Percentiles rank a stretch among this genome's conserved stretches.
Evolutionary conservation across 2,888 invertebrate species (phyloP).

Genomic region (Coelopa pilipes): DNA sequence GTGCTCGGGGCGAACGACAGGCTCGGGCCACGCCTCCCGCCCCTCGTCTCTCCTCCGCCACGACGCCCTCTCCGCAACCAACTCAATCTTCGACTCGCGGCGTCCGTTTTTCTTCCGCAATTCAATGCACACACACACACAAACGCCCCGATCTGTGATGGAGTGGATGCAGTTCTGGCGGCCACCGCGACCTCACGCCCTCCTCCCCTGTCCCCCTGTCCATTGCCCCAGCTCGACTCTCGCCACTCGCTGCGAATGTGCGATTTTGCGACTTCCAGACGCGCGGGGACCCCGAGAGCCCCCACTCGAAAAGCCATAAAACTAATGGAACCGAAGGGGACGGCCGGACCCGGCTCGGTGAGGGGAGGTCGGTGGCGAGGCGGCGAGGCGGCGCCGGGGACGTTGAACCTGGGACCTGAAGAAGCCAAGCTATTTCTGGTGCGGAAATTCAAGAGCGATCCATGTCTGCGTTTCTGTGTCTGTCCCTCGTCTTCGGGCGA

Average conservation of each 20-base stretch:
- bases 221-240: no score
- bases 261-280: not conserved
- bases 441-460: not conserved
- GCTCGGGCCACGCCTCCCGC: no score
- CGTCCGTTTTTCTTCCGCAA: no score
- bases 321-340: not conserved
- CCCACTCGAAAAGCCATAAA: constrained; percentile 13
- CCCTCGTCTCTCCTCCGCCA: no score
- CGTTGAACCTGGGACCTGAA: no score
- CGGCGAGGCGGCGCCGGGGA: constrained; percentile 1
- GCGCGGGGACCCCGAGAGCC: not conserved
- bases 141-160: no score
- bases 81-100: no score
- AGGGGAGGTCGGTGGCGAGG: not conserved
- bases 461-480: not conserved
- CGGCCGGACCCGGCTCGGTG: no score
- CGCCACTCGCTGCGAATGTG: not conserved
- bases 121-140: no score
- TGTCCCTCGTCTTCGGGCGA: not conserved
- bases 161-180: no score
- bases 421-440: constrained; percentile 4
- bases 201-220: not conserved
- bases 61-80: no score
- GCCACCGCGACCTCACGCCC: not conserved
- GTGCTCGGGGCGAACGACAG: no score